A percentile compares a stretch with the other conserved stretches of the same genome.
phyloP scores from a whole-genome alignment of 1,140 invertebrate species.

The Platyscapa corneri region DNA sequence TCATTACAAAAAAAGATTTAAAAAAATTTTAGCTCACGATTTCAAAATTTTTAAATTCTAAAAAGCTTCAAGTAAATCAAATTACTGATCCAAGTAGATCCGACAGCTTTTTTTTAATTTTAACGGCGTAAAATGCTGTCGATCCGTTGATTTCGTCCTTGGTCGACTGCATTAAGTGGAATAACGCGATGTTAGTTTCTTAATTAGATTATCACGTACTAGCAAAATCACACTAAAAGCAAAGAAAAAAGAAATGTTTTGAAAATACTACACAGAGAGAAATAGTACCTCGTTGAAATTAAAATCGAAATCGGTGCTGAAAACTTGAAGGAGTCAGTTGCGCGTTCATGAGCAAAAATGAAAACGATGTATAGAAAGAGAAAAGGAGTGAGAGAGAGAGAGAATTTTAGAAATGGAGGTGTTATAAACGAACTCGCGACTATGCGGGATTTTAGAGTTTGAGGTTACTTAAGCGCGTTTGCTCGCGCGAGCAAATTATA shows the following conservation, averaged over 20 bases:
- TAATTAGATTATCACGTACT: conserved; percentile 18
- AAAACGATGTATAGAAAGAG: not conserved
- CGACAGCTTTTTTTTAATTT: not conserved
- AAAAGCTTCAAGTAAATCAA: not conserved
- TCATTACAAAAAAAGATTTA: no score
- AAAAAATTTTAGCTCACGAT: no score
- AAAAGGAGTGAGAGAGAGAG: not conserved
- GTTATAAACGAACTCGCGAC: not conserved
- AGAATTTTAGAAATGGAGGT: not conserved
- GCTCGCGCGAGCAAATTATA: conserved; percentile 26
- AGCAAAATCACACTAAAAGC: not conserved
- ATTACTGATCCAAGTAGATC: not conserved
- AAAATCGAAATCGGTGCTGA: conserved; percentile 12
- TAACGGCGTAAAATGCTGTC: not conserved
- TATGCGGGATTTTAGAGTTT: conserved; percentile 4
- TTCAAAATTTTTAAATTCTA: no score
- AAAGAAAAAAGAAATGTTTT: not conserved
- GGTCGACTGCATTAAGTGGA: not conserved
- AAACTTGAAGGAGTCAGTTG: not conserved
- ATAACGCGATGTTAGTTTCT: not conserved
- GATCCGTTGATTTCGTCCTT: not conserved
- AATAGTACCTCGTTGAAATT: conserved; percentile 6
- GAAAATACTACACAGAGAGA: not conserved
- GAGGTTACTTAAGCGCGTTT: not conserved
- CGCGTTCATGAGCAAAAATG: not conserved